These are phyloP conservation scores for Motacilla tschutschensis DNA, from an alignment of 2,113 vertebrate species.

Conservation along the genomic window DNA sequence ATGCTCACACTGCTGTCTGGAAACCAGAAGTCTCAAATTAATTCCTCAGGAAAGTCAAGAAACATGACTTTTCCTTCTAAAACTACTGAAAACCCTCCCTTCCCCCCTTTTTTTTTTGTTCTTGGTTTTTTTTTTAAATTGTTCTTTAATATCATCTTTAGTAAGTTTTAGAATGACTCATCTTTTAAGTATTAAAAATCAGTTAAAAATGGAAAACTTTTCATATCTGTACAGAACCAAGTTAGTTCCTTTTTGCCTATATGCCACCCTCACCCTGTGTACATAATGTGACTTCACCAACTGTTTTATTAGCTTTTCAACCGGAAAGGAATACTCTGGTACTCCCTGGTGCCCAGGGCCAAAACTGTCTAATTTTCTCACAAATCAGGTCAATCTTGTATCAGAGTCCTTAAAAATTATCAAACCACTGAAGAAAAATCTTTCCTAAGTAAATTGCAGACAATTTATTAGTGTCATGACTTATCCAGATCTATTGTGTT, in stretches of 20 bases:
- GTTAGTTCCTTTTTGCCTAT: neutral
- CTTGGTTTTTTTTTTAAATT: accelerated
- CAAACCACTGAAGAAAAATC: neutral
- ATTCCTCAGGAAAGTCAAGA: neutral
- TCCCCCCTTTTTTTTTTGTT: accelerated
- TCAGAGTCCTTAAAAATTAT: neutral
- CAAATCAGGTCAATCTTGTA: neutral
- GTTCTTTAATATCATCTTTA: neutral
- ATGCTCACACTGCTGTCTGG: neutral
- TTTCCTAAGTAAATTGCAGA: neutral
- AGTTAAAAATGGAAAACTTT: neutral
- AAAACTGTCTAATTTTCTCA: neutral
- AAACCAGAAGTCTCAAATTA: neutral
- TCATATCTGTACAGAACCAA: accelerated
- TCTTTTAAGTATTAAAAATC: neutral
- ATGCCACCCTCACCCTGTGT: accelerated
- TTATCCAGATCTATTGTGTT: neutral
- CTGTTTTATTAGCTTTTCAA: neutral
- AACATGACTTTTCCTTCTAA: neutral
- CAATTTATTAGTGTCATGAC: neutral
- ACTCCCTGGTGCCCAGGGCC: neutral
- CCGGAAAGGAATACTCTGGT: neutral
- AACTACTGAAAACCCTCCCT: neutral
- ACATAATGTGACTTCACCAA: neutral
- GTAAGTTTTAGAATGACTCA: neutral